Percentiles rank a stretch among this genome's conserved stretches.
Conservation (phyloP, 2,113 vertebrate genomes). For the Marmota flaviventris region DNA sequence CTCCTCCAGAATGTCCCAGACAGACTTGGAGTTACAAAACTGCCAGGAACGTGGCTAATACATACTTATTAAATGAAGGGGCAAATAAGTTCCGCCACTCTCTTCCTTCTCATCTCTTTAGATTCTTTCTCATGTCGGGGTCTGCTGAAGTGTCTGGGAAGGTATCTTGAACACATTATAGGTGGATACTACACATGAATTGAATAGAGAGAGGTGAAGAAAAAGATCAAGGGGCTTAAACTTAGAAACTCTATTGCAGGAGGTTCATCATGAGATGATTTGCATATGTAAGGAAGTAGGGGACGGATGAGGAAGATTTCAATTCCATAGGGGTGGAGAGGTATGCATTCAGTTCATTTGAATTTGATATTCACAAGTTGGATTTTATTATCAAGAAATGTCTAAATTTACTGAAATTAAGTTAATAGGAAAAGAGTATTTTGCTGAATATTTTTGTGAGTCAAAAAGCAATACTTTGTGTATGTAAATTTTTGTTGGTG, state of each 20-base stretch:
- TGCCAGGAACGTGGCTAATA: neutral
- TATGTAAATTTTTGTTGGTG: conserved; percentile 43
- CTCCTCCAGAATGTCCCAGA: neutral
- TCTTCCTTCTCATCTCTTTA: neutral
- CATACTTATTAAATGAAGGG: conserved; percentile 5
- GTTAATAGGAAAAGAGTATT: neutral
- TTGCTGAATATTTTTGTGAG: conserved; percentile 24
- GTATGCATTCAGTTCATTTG: neutral
- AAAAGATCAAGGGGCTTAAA: neutral
- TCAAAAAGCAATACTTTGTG: neutral
- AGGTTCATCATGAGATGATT: neutral
- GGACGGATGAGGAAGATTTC: neutral
- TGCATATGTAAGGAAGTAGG: neutral
- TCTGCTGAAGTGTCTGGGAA: neutral
- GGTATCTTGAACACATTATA: neutral
- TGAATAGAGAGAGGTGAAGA: neutral
- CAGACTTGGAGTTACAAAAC: neutral
- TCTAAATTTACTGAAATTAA: conserved; percentile 3
- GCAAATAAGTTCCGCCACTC: neutral
- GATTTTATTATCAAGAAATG: conserved; percentile 46
- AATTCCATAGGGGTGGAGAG: neutral
- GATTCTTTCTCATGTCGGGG: neutral
- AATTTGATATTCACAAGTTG: neutral
- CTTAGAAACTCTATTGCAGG: neutral
- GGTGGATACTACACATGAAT: neutral